Percentiles rank a stretch among this genome's conserved stretches.
Conservation (phyloP, 2,113 vertebrate genomes). For the Caretta caretta region DNA sequence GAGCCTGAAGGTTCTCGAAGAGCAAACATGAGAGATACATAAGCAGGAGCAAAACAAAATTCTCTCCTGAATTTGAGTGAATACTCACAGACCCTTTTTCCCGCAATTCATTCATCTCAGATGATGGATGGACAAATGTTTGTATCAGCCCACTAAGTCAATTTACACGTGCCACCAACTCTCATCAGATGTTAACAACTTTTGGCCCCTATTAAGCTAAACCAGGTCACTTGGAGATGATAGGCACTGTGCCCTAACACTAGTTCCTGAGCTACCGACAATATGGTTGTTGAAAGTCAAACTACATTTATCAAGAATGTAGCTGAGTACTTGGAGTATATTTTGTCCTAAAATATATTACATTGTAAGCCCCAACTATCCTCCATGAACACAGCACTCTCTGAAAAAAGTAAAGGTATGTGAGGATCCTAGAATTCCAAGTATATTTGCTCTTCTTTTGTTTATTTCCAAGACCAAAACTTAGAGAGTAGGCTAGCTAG, state of each 20-base stretch:
- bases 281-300: not conserved
- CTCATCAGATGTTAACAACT: not conserved
- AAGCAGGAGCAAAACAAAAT: not conserved
- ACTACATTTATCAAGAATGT: not conserved
- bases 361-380: not conserved
- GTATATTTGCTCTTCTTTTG: not conserved
- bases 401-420: not conserved
- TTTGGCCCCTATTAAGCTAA: not conserved
- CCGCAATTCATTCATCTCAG: not conserved
- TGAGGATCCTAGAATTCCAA: not conserved
- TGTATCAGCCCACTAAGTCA: rapidly evolving
- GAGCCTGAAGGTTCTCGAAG: not conserved
- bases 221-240: not conserved
- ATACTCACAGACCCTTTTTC: not conserved
- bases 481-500: not conserved
- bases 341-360: not conserved
- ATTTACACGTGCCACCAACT: not conserved
- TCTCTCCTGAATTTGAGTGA: not conserved
- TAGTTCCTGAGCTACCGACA: not conserved
- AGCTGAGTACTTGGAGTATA: not conserved
- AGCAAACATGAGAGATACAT: rapidly evolving
- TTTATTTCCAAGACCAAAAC: not conserved
- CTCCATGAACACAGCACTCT: not conserved
- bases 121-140: not conserved
- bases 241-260: not conserved